A percentile compares a stretch with the other conserved stretches of the same genome.
These are phyloP conservation scores for Empidonax traillii DNA, from an alignment of 2,113 vertebrate genomes.

Conservation along the genomic window DNA sequence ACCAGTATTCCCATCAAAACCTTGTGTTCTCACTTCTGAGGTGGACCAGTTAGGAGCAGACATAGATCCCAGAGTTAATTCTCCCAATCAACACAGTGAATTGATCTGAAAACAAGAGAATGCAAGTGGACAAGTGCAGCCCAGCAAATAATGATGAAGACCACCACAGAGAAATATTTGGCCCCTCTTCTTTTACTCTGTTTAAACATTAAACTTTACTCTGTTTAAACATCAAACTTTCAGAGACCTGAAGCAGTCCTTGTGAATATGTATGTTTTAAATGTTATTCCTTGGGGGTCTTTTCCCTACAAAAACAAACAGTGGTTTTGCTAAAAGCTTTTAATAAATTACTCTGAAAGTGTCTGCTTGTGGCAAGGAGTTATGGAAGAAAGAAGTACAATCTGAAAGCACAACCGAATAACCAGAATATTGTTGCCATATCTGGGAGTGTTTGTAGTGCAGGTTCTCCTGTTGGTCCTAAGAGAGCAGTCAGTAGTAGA, in stretches of 20 bases:
- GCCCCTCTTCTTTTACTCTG: neutral
- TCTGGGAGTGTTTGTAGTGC: accelerated
- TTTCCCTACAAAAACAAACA: neutral
- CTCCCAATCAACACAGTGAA: neutral
- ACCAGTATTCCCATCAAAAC: neutral
- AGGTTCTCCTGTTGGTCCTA: neutral
- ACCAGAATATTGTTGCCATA: neutral
- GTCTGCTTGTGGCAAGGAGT: neutral
- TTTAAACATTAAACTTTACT: neutral
- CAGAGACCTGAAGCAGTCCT: neutral
- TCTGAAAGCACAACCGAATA: neutral
- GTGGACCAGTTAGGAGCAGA: neutral
- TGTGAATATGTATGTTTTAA: neutral
- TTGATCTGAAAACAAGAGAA: neutral
- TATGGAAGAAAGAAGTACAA: neutral
- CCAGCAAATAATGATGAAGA: neutral
- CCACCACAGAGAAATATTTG: neutral
- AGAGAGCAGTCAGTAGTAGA: neutral
- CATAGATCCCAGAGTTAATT: neutral
- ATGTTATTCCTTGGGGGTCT: neutral
- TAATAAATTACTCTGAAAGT: neutral
- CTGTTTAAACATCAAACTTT: neutral
- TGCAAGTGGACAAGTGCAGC: neutral
- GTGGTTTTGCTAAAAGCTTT: neutral
- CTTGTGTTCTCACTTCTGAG: neutral